These are phyloP conservation scores for Thomomys bottae DNA, from an alignment of 2,113 vertebrate genomes.

Conservation along the genomic window DNA sequence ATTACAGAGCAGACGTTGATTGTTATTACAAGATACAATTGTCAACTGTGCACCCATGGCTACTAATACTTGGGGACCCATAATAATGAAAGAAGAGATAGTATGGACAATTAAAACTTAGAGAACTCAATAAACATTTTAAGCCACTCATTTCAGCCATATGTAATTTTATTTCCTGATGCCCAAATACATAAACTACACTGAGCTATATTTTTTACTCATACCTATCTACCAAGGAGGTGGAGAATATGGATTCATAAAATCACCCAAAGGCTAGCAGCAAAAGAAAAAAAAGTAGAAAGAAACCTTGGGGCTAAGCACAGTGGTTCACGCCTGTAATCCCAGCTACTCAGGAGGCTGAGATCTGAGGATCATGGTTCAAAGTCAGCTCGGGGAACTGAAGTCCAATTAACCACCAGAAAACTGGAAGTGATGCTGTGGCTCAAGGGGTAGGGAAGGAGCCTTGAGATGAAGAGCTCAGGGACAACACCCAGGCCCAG, in stretches of 20 bases:
- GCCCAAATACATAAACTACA: not conserved
- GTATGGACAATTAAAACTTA: conserved; percentile 72
- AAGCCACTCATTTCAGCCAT: conserved; percentile 30
- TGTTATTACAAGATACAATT: not conserved
- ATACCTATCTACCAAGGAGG: not conserved
- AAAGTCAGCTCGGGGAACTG: too few species aligned
- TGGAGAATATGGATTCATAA: not conserved
- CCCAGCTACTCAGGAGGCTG: too few species aligned
- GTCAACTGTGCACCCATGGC: conserved; percentile 46
- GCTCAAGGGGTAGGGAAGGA: too few species aligned
- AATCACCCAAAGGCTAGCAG: conserved; percentile 14
- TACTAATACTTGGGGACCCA: not conserved
- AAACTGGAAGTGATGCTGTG: too few species aligned
- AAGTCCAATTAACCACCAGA: too few species aligned
- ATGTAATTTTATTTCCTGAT: conserved; percentile 8
- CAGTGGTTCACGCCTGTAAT: too few species aligned
- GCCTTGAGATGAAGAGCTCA: too few species aligned
- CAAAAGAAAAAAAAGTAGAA: conserved; percentile 12
- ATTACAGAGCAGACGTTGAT: conserved; percentile 30
- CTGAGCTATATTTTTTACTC: not conserved
- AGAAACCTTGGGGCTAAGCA: not conserved
- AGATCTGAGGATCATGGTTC: too few species aligned
- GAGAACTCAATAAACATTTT: conserved; percentile 67
- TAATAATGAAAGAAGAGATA: conserved; percentile 61
- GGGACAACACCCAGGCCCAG: too few species aligned